Evolutionary conservation across 2,888 invertebrate genomes (phyloP), one percentile per base, ranked within the genome.

Genomic region (Melanostoma mellinum): DNA sequence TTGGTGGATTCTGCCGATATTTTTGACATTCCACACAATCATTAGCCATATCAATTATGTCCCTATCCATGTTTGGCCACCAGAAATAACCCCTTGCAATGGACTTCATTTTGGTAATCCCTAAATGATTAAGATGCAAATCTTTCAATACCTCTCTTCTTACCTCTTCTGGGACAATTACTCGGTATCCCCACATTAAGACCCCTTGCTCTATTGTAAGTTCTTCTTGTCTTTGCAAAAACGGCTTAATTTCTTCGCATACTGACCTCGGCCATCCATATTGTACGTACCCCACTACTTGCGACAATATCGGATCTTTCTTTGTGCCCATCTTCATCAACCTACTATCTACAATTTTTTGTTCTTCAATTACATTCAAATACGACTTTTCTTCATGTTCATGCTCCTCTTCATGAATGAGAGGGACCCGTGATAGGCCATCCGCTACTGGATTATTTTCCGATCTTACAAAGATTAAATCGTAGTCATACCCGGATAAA

Each of bases 21-120:
- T 63, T 63, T 48, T 63, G 61, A 48, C 61, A 63, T 36, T 63
- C 61, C 33, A 63, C 44, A 48, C 48, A 63, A 38, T 63, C 48
- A 20, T 48, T 63, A 1, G 48, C 63, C 10, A 63, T 63, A 6
- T 63, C 5, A 48, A 48, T 10, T 50, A 48, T 38, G 4, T 20
- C 4, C 2, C 6, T 3, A 50, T 63, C 36, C 63, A 52, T 52
- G 33, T 2, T 3, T 0, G 52, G 52, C 52, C 52, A 52, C 52
- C 52, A 52, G 5, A 52, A 52, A 33, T 52, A 52, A 3, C 52
- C 9, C 4, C 33, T 52, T 35, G 33, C 52, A 35, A 52, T 35
- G 1, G 36, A 42, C 48, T 63, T 63, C 48, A 63, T 63, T 30
- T 63, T 63, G 20, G 48, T 48, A 8, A 61, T 48, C 6, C 35